These are phyloP conservation scores for Antheraea mylitta DNA, from an alignment of 1,140 invertebrate species.

Conservation along the genomic window DNA sequence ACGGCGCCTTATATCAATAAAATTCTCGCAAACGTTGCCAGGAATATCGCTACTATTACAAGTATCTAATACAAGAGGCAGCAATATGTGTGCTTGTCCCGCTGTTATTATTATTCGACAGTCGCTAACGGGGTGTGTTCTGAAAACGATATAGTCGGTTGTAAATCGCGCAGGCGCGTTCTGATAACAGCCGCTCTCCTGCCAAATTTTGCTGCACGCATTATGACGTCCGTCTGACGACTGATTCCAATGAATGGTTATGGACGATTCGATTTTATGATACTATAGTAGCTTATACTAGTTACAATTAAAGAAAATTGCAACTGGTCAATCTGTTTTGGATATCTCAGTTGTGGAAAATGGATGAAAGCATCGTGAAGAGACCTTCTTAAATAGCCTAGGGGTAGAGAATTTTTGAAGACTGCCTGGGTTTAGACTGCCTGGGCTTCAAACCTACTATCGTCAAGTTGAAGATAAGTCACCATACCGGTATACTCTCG, in stretches of 20 bases:
- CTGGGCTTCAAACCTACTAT: no score
- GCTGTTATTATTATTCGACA: neutral
- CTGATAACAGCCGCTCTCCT: conserved; percentile 34
- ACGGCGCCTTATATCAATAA: neutral
- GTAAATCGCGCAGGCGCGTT: conserved; percentile 28
- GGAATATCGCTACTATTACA: neutral
- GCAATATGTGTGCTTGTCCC: neutral
- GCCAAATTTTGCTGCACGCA: conserved; percentile 37
- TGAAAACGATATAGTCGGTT: conserved; percentile 22
- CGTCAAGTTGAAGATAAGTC: no score
- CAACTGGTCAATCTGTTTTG: no score
- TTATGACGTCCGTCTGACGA: conserved; percentile 30
- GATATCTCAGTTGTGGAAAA: no score
- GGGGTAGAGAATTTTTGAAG: no score
- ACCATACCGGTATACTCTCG: no score
- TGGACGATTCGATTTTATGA: neutral
- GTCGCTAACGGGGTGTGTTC: conserved; percentile 31
- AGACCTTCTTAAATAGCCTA: no score
- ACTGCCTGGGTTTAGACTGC: no score
- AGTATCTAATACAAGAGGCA: neutral
- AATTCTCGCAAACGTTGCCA: neutral
- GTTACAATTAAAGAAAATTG: no score
- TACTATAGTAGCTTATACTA: no score
- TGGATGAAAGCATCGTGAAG: no score
- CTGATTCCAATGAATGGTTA: conserved; percentile 16